Base-by-base conservation (phyloP, 2,888 invertebrate genomes). In the Dynastes maya region DNA sequence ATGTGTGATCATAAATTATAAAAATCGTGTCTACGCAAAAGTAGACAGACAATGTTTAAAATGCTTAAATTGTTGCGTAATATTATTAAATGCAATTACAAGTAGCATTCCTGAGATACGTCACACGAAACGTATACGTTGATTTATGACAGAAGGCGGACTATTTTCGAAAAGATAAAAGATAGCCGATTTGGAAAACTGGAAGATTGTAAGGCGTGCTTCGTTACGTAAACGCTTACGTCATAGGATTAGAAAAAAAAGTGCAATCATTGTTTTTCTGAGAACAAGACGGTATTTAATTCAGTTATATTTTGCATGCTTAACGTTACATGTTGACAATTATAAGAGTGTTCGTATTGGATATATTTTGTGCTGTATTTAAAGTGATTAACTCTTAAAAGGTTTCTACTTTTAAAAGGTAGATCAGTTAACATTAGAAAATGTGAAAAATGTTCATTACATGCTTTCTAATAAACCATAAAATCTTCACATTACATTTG, bases 61-160 rank as follows among this genome's bases (percentile, higher is more conserved):
- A 22, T 27, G 22, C 45, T 49, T 67, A 45, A 45, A 67, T 49
- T 11, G 45, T 67, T 67, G 67, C 27, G 67, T 67, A 67, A 67
- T 67, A 49, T 67, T 67, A 49, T 67, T 67, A 67, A 67, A 67
- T 67, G 67, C 67, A 45, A 67, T 67, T 67, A 49, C 22, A 49
- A 16, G 6, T 16, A 27, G 40, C 64, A 37, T 22, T 58, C 55
- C 22, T 58, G 9, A 22, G n/a, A 16, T 37, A 37, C 64, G 64
- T 64, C 64, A 64, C 40, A 13, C 32, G 29, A 9, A 29, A n/a
- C 63, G 37, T 37, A 37, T 6, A 37, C 45, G 11, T 45, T 8
- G 37, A 64, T 29, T 29, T 32, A 64, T 22, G 13, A 2, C 16
- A 49, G 0, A 22, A 67, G 9, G n/a, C 45, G 32, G 5, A 16